Evolutionary conservation across 2,888 invertebrate species (phyloP).

Genomic region (Acronicta alni): DNA sequence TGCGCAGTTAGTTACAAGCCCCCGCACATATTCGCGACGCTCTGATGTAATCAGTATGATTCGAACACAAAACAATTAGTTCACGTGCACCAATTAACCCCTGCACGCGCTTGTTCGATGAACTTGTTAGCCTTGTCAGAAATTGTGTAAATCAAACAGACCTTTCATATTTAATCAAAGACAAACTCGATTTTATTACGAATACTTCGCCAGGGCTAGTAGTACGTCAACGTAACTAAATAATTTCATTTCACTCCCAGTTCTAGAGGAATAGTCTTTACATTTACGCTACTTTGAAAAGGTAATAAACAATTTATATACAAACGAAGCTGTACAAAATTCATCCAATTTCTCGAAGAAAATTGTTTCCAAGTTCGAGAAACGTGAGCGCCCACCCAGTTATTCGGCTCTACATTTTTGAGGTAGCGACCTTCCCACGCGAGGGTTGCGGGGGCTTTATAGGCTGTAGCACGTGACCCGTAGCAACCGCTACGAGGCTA

Average conservation of each 20-base stretch:
- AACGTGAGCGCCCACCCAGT: constrained; percentile 62
- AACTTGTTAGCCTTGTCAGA: constrained; percentile 23
- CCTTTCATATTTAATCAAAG: constrained; percentile 29
- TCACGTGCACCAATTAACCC: constrained; percentile 46
- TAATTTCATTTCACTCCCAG: constrained; percentile 37
- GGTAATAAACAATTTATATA: constrained; percentile 53
- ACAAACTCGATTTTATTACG: constrained; percentile 25
- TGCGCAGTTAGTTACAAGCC: constrained; percentile 76
- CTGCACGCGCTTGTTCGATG: constrained; percentile 22
- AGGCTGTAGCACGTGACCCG: constrained; percentile 69
- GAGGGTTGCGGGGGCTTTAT: constrained; percentile 55
- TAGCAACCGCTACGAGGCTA: constrained; percentile 61
- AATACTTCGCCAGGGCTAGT: constrained; percentile 13
- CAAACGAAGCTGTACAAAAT: constrained; percentile 59
- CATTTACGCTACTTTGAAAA: constrained; percentile 48
- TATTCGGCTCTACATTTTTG: constrained; percentile 63
- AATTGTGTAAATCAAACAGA: constrained; percentile 30
- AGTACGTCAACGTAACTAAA: constrained; percentile 12
- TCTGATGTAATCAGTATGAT: constrained; percentile 72
- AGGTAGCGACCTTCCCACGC: constrained; percentile 67
- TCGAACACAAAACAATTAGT: constrained; percentile 41
- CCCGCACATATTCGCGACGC: constrained; percentile 58
- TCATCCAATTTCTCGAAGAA: constrained; percentile 52
- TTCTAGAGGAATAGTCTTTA: constrained; percentile 30
- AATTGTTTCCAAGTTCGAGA: constrained; percentile 59